phyloP scores from a whole-genome alignment of 1,140 invertebrate genomes.

The Trachymyrmex cornetzi region DNA sequence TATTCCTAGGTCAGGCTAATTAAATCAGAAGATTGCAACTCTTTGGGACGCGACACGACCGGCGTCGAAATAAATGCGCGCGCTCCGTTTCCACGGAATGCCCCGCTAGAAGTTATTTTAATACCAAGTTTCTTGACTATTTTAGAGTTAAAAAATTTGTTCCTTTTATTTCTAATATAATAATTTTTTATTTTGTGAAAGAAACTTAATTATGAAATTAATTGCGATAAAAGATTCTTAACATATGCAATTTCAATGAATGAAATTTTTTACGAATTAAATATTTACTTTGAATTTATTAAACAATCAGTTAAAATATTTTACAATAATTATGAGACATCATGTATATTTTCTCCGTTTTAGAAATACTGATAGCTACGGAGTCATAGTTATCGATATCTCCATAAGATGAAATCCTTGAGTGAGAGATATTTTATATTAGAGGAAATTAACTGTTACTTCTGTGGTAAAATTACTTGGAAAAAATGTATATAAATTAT shows the following conservation, averaged over 20 bases:
- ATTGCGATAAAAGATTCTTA: background rate
- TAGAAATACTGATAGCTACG: background rate
- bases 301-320: background rate
- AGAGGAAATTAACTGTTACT: conserved; percentile 13
- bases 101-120: conserved; percentile 21
- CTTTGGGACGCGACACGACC: background rate
- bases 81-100: background rate
- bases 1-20: conserved; percentile 46
- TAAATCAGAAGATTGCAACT: conserved; percentile 47
- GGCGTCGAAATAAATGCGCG: conserved; percentile 10
- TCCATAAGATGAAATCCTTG: background rate
- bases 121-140: background rate
- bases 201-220: background rate
- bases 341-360: background rate
- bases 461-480: background rate
- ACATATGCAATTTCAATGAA: background rate
- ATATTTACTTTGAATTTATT: conserved; percentile 10
- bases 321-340: background rate
- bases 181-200: background rate
- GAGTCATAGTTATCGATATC: background rate
- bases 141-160: background rate
- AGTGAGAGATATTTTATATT: conserved; percentile 1
- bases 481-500: conserved; percentile 2
- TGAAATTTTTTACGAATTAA: background rate
- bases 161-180: background rate